Conservation (phyloP, 2,888 invertebrate genomes). For the Apomyelois bistriatella region DNA sequence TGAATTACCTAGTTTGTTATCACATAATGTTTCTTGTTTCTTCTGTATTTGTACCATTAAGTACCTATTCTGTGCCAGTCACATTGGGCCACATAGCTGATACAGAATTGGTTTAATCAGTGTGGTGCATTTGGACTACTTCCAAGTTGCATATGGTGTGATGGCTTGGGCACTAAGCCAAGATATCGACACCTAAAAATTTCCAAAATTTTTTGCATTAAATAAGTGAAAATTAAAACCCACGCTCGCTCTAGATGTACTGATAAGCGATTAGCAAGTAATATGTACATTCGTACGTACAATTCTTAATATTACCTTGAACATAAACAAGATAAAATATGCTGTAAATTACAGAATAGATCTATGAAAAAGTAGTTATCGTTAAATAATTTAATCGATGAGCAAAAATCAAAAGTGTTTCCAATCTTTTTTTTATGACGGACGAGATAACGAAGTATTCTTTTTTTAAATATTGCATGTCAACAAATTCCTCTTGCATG, state of each 20-base stretch:
- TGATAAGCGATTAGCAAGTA: no score
- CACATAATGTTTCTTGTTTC: no score
- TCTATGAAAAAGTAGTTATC: no score
- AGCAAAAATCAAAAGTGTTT: no score
- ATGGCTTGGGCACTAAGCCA: conserved; percentile 4
- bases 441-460: neutral
- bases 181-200: neutral
- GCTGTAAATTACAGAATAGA: no score
- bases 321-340: no score
- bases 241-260: neutral
- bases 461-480: neutral
- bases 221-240: neutral
- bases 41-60: no score
- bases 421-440: neutral
- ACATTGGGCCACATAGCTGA: neutral
- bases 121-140: neutral
- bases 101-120: neutral
- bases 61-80: no score
- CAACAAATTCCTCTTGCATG: neutral
- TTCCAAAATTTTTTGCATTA: neutral
- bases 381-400: no score
- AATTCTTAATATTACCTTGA: no score
- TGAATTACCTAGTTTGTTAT: no score
- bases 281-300: no score
- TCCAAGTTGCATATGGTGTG: conserved; percentile 8